Evolutionary conservation across 2,888 invertebrate genomes (phyloP).

Genomic region (Eupeodes luniger): DNA sequence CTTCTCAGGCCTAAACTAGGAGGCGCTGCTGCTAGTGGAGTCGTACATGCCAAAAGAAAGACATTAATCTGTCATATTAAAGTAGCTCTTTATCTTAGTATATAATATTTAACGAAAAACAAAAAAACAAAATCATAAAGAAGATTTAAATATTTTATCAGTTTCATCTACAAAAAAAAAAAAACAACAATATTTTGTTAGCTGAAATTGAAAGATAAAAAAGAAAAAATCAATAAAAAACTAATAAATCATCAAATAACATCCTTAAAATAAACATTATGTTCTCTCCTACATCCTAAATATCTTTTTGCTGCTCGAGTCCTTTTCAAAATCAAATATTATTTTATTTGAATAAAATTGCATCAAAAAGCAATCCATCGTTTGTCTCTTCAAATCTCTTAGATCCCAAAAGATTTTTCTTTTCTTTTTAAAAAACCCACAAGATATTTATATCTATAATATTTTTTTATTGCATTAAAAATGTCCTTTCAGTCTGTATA

Average conservation of each 20-base stretch:
- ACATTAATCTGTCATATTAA: too few relatives aligned
- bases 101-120: too few relatives aligned
- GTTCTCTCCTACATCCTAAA: background rate
- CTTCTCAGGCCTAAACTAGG: too few relatives aligned
- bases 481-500: conserved; percentile 17
- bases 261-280: background rate
- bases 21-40: too few relatives aligned
- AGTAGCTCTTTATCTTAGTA: too few relatives aligned
- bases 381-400: conserved; percentile 31
- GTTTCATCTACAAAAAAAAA: background rate
- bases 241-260: background rate
- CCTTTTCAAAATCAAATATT: background rate
- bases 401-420: conserved; percentile 17
- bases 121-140: too few relatives aligned
- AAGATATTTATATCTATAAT: conserved; percentile 21
- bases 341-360: conserved; percentile 8
- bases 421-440: background rate
- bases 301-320: background rate
- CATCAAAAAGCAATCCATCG: conserved; percentile 22
- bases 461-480: conserved; percentile 10
- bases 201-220: background rate
- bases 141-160: too few relatives aligned
- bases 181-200: background rate
- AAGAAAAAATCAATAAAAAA: background rate
- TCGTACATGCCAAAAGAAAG: too few relatives aligned